These are phyloP conservation scores for Rhopalosiphum nymphaeae DNA, from an alignment of 2,888 invertebrate species.

Conservation along the genomic window DNA sequence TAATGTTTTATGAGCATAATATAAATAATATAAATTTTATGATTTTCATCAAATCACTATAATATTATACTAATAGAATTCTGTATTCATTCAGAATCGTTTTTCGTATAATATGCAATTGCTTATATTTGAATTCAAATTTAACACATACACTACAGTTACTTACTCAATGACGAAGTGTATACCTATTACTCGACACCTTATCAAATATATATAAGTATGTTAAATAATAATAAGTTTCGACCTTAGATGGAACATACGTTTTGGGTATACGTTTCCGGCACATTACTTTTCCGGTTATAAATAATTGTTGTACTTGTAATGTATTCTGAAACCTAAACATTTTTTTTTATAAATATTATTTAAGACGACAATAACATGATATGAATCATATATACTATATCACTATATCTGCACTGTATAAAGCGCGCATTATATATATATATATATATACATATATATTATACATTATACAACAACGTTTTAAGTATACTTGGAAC, in stretches of 20 bases:
- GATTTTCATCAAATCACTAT: too few relatives aligned
- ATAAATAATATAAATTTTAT: too few relatives aligned
- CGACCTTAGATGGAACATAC: neutral
- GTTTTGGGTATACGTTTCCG: neutral
- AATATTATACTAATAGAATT: too few relatives aligned
- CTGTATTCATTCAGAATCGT: too few relatives aligned
- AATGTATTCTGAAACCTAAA: neutral
- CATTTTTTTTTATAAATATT: neutral
- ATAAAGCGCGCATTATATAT: neutral
- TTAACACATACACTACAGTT: too few relatives aligned
- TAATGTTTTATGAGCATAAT: too few relatives aligned
- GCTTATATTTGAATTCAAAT: too few relatives aligned
- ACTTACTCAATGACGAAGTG: too few relatives aligned
- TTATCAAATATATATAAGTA: neutral
- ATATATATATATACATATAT: neutral
- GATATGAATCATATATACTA: too few relatives aligned
- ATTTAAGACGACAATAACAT: neutral
- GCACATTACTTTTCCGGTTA: neutral
- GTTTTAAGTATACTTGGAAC: neutral
- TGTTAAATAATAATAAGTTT: neutral
- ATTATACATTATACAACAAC: neutral
- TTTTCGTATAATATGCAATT: too few relatives aligned
- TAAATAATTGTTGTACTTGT: neutral
- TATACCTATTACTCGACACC: too few relatives aligned
- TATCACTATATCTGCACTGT: neutral